Evolutionary conservation across 2,797 vertebrate genomes (phyloP).

Genomic region (Delichon dasypus): DNA sequence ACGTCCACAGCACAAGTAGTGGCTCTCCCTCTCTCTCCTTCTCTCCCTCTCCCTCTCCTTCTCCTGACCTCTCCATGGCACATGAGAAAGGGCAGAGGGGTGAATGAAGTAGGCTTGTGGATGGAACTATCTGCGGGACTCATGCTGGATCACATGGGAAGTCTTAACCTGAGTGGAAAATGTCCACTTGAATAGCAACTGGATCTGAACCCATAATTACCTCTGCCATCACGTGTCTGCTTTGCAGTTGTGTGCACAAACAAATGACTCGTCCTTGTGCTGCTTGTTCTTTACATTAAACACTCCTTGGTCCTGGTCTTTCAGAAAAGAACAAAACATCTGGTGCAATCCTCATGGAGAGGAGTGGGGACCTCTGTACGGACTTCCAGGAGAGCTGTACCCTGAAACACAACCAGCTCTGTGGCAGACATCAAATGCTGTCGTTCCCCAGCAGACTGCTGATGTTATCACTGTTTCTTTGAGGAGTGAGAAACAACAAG

Average conservation of each 20-base stretch:
- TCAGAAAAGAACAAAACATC: neutral
- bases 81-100: neutral
- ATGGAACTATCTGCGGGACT: neutral
- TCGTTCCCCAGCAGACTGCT: neutral
- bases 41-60: neutral
- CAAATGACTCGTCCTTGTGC: neutral
- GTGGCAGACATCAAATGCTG: constrained; percentile 10
- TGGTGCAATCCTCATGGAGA: neutral
- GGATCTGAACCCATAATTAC: neutral
- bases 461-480: neutral
- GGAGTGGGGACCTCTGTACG: neutral
- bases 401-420: neutral
- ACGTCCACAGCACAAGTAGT: neutral
- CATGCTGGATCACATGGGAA: rapidly evolving
- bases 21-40: neutral
- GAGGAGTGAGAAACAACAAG: neutral
- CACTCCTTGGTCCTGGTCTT: neutral
- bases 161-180: neutral
- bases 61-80: neutral
- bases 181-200: neutral
- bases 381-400: neutral
- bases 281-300: neutral
- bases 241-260: neutral
- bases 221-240: neutral
- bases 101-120: neutral